Percentiles rank a stretch among this genome's conserved stretches.
Evolutionary conservation across 2,113 vertebrate species (phyloP).

Genomic region (Atlantisia rogersi): DNA sequence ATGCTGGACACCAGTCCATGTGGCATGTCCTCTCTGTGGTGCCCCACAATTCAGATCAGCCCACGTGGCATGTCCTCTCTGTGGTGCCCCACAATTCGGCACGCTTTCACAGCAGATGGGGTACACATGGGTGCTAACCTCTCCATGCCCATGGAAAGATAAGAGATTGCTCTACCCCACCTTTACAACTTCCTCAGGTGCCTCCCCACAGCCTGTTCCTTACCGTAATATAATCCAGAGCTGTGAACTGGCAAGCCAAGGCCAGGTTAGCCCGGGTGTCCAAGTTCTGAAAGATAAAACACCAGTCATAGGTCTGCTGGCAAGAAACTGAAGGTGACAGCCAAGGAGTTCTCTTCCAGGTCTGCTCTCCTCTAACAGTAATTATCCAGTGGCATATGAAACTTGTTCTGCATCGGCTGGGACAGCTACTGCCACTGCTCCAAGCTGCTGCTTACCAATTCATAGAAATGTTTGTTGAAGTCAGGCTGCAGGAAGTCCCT

Average conservation of each 20-base stretch:
- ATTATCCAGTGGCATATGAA: neutral
- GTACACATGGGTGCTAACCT: neutral
- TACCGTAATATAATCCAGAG: constrained; percentile 72
- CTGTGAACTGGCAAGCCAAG: constrained; percentile 64
- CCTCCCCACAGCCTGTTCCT: neutral
- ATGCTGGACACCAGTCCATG: neutral
- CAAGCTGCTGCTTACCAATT: constrained; percentile 53
- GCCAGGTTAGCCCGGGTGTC: constrained; percentile 62
- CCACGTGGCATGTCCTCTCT: neutral
- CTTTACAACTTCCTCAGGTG: neutral
- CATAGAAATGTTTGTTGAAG: constrained; percentile 63
- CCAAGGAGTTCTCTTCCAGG: neutral
- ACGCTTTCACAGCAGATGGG: neutral
- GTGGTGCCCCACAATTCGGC: neutral
- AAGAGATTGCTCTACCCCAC: neutral
- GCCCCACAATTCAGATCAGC: neutral
- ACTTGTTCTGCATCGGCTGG: neutral
- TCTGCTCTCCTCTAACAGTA: neutral
- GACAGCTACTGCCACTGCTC: neutral
- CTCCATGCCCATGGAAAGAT: rapidly evolving
- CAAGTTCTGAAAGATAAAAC: constrained; percentile 65
- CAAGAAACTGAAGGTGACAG: neutral
- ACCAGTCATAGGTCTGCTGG: neutral
- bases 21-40: neutral
- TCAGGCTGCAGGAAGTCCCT: constrained; percentile 66